Conservation (phyloP, 2,888 invertebrate genomes). For the Athripsodes cinereus region DNA sequence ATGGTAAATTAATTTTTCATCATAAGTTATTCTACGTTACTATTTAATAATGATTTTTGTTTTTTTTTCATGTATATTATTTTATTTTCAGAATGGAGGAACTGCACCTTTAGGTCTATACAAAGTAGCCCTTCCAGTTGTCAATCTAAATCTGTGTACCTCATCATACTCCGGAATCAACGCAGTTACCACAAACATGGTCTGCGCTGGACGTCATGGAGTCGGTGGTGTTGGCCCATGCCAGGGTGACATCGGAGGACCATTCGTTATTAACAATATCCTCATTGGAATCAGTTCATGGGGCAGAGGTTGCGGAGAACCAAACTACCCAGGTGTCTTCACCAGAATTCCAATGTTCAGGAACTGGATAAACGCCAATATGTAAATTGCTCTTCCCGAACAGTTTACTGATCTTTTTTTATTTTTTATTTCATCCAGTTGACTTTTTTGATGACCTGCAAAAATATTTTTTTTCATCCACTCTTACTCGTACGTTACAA, state of each 20-base stretch:
- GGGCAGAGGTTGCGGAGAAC: slow-evolving; percentile 52
- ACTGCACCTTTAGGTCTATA: slow-evolving; percentile 5
- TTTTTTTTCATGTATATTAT: too few relatives aligned
- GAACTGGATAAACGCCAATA: slow-evolving; percentile 35
- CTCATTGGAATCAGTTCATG: slow-evolving; percentile 53
- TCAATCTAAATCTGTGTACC: slow-evolving; percentile 13
- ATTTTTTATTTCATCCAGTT: too few relatives aligned
- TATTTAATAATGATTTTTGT: too few relatives aligned
- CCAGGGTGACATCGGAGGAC: slow-evolving; percentile 53
- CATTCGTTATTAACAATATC: slow-evolving; percentile 37
- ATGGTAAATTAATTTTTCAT: too few relatives aligned
- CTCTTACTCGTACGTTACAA: too few relatives aligned
- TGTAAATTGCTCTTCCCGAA: too few relatives aligned
- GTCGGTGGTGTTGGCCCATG: slow-evolving; percentile 44
- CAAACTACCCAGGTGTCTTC: slow-evolving; percentile 51
- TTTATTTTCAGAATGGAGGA: slow-evolving; percentile 18
- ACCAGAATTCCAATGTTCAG: slow-evolving; percentile 44
- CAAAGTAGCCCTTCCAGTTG: slow-evolving; percentile 19
- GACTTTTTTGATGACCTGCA: too few relatives aligned
- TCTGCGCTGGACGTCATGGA: slow-evolving; percentile 42
- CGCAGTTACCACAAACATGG: slow-evolving; percentile 38
- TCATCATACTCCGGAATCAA: slow-evolving; percentile 14
- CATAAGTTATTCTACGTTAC: too few relatives aligned
- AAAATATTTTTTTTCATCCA: too few relatives aligned
- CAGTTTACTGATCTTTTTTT: too few relatives aligned